These are phyloP conservation scores for Momotus momota DNA, from an alignment of 2,797 vertebrate genomes.

Conservation along the genomic window DNA sequence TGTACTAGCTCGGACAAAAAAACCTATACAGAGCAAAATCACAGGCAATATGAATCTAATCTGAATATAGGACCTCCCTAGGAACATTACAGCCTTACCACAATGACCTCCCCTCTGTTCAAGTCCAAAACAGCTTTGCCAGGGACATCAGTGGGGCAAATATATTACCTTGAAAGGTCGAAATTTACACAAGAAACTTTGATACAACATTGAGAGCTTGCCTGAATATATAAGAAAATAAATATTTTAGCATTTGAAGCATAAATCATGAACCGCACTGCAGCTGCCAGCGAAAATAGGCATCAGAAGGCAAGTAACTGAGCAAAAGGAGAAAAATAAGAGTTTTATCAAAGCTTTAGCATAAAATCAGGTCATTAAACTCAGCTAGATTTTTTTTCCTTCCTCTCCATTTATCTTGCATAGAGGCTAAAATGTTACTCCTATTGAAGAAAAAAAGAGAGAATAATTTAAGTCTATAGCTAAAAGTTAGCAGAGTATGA, in stretches of 20 bases:
- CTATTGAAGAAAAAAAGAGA: not conserved
- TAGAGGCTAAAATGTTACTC: not conserved
- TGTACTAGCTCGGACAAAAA: not conserved
- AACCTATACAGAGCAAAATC: not conserved
- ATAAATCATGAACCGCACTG: not conserved
- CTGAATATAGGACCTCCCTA: not conserved
- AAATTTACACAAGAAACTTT: not conserved
- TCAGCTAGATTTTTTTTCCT: not conserved
- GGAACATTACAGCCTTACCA: not conserved
- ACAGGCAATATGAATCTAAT: not conserved
- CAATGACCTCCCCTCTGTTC: not conserved
- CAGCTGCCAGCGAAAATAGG: not conserved
- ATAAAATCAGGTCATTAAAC: constrained; percentile 29
- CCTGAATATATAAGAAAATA: not conserved
- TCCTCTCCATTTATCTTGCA: not conserved
- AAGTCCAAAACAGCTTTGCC: not conserved
- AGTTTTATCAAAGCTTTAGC: not conserved
- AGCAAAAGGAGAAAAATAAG: not conserved
- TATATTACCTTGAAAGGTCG: not conserved
- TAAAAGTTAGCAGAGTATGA: not conserved
- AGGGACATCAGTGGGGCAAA: not conserved
- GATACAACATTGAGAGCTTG: not conserved
- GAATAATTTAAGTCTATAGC: not conserved
- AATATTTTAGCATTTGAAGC: not conserved
- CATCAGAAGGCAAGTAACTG: not conserved